These are phyloP conservation scores for Dryobates pubescens DNA, from an alignment of 2,797 vertebrate genomes.

Conservation along the genomic window DNA sequence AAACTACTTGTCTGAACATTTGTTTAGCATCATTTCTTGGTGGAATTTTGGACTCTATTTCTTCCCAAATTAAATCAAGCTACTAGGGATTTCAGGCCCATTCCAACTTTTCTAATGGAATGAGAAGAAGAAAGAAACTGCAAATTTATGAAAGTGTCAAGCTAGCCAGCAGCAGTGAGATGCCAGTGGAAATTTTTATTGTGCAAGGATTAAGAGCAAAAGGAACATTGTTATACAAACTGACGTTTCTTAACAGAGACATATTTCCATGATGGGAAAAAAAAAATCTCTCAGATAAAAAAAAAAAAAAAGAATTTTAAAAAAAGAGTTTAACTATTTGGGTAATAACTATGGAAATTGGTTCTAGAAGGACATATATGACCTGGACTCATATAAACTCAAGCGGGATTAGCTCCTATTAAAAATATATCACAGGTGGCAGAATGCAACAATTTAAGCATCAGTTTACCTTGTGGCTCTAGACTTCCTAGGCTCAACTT, in stretches of 20 bases:
- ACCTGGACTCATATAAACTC: not conserved
- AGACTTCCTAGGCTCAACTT: not conserved
- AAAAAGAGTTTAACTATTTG: not conserved
- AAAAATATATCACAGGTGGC: not conserved
- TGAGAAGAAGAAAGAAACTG: not conserved
- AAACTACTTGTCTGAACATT: slow-evolving; percentile 20
- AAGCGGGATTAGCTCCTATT: not conserved
- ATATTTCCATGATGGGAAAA: not conserved
- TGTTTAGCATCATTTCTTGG: slow-evolving; percentile 18
- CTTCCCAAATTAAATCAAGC: slow-evolving; percentile 22
- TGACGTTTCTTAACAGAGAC: not conserved
- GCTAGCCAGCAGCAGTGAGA: not conserved
- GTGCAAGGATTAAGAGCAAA: not conserved
- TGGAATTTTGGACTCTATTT: slow-evolving; percentile 22
- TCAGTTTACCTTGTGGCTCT: not conserved
- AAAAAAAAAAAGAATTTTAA: too few species aligned
- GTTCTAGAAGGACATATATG: not conserved
- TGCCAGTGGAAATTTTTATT: not conserved
- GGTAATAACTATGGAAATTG: not conserved
- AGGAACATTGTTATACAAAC: not conserved
- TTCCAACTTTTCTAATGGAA: slow-evolving; percentile 8
- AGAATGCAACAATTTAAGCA: not conserved
- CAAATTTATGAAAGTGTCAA: not conserved
- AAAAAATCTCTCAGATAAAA: not conserved
- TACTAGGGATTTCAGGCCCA: not conserved